Evolutionary conservation across 2,797 vertebrate genomes (phyloP).

Genomic region (Notoglanidium macrostoma): DNA sequence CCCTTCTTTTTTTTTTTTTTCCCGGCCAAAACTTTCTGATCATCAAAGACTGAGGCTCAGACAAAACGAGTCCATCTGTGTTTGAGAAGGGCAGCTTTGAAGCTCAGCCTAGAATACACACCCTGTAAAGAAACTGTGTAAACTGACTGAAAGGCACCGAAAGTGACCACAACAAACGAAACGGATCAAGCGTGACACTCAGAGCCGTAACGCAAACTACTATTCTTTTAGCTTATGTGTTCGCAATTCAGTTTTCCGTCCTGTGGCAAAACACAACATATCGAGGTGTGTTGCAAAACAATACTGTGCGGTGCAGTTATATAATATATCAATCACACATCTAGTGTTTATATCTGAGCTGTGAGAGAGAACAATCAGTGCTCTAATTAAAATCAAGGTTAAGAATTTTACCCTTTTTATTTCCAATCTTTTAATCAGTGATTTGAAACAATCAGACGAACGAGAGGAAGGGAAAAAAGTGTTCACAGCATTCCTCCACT

Average conservation of each 20-base stretch:
- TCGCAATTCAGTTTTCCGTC: neutral
- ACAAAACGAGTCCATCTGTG: conserved; percentile 1
- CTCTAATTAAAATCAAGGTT: neutral
- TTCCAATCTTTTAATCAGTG: neutral
- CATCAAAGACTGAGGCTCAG: conserved; percentile 14
- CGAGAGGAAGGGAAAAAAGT: neutral
- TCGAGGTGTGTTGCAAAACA: neutral
- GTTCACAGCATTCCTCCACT: conserved; percentile 38
- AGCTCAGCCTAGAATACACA: neutral
- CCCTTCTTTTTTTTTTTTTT: neutral
- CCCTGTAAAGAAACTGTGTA: conserved; percentile 1
- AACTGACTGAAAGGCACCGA: neutral
- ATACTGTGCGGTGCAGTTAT: neutral
- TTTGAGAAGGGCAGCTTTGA: conserved; percentile 33
- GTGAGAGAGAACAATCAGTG: neutral
- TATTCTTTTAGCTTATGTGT: neutral
- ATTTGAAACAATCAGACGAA: neutral
- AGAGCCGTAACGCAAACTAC: too few relatives aligned
- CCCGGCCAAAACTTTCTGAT: neutral
- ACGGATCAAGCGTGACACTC: neutral
- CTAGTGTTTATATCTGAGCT: neutral
- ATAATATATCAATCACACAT: neutral
- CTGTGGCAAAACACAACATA: neutral
- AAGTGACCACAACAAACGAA: neutral
- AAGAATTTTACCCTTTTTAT: neutral